A percentile compares a stretch with the other conserved stretches of the same genome.
Evolutionary conservation across 2,113 vertebrate genomes (phyloP).

Genomic region (Fregata magnificens): DNA sequence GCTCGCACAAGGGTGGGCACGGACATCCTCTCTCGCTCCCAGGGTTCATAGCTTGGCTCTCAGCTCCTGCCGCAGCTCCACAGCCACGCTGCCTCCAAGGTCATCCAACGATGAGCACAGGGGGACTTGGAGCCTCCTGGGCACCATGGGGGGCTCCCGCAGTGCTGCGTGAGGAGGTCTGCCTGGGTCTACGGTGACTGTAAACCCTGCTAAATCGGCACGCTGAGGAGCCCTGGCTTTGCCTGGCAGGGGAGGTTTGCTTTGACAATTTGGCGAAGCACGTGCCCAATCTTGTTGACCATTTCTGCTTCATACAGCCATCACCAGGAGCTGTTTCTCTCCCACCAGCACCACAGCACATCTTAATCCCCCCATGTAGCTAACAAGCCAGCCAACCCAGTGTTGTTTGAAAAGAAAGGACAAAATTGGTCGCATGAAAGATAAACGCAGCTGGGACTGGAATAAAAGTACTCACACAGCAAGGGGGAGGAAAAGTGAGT

Average conservation of each 20-base stretch:
- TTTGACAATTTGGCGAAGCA: not conserved
- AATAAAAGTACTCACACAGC: not conserved
- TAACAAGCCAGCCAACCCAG: not conserved
- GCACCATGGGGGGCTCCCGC: not conserved
- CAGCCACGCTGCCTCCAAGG: fast-evolving
- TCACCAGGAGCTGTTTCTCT: not conserved
- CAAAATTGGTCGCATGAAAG: not conserved
- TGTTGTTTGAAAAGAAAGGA: not conserved
- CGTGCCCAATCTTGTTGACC: not conserved
- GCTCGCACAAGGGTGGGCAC: not conserved
- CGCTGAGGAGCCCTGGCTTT: not conserved
- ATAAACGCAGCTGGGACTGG: not conserved
- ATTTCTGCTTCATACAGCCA: not conserved
- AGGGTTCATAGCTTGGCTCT: not conserved
- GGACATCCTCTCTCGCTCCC: not conserved
- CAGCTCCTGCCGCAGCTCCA: not conserved
- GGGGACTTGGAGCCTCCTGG: not conserved
- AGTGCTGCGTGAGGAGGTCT: not conserved
- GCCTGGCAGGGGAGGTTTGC: not conserved
- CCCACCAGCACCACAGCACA: not conserved
- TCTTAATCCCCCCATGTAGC: fast-evolving
- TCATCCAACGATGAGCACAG: fast-evolving
- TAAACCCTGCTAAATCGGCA: not conserved
- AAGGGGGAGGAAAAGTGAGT: not conserved
- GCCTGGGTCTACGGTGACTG: not conserved